Percentiles rank a stretch among this genome's conserved stretches.
These are phyloP conservation scores for Corynorhinus townsendii DNA, from an alignment of 2,113 vertebrate genomes.

Conservation along the genomic window DNA sequence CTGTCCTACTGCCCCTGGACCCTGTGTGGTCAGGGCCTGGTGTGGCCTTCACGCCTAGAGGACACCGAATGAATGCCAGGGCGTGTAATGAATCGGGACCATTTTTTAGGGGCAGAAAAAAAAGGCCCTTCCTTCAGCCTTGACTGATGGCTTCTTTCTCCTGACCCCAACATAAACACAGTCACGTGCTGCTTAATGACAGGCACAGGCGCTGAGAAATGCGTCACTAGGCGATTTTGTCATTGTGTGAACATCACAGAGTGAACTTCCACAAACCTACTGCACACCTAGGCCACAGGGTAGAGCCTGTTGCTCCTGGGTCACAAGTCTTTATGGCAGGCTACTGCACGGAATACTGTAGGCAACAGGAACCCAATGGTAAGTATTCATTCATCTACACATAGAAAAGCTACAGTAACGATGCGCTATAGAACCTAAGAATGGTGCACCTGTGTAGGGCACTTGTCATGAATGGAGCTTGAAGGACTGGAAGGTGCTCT, in stretches of 20 bases:
- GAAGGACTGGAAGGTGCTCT: neutral
- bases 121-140: constrained; percentile 38
- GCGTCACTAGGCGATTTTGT: neutral
- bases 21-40: neutral
- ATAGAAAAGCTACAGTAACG: neutral
- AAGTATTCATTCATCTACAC: no score
- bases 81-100: neutral
- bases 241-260: neutral
- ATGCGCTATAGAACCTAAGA: neutral
- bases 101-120: constrained; percentile 33
- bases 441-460: neutral
- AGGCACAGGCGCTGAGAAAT: neutral
- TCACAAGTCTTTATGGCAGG: fast-evolving
- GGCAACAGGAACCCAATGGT: neutral
- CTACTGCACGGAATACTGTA: neutral
- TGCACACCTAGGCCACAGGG: neutral
- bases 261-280: neutral
- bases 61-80: neutral
- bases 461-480: neutral
- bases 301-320: neutral
- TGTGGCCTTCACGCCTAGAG: fast-evolving
- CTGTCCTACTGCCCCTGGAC: neutral
- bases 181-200: neutral
- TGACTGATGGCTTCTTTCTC: constrained; percentile 44
- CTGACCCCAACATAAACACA: constrained; percentile 51